Conservation (phyloP, 2,113 vertebrate genomes). For the Cheilinus undulatus region DNA sequence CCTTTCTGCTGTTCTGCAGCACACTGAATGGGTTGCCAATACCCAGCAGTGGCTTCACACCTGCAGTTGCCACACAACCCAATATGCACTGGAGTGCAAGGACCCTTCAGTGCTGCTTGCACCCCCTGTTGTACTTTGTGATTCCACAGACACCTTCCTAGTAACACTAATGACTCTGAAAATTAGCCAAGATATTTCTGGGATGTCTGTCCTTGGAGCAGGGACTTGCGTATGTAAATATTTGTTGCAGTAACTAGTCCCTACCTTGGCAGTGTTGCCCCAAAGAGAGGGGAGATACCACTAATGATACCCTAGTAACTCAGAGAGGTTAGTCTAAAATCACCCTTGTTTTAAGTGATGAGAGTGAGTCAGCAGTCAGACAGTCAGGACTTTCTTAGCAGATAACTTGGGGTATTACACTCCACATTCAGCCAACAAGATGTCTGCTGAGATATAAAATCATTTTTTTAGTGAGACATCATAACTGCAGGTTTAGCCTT, state of each 20-base stretch:
- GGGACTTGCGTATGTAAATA: background rate
- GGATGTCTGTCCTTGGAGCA: background rate
- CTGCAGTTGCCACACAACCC: too few species aligned
- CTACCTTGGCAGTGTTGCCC: background rate
- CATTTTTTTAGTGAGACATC: background rate
- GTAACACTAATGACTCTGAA: too few species aligned
- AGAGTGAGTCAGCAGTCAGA: background rate
- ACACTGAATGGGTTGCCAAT: too few species aligned
- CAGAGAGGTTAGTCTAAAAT: conserved; percentile 28
- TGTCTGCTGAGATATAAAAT: background rate
- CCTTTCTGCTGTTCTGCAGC: too few species aligned
- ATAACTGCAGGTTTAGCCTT: background rate
- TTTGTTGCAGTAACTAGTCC: too few species aligned
- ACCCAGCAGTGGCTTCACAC: too few species aligned
- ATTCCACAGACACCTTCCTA: too few species aligned
- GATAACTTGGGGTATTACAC: conserved; percentile 1
- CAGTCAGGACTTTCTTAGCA: background rate
- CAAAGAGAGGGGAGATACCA: conserved; percentile 3
- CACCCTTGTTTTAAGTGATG: conserved; percentile 17
- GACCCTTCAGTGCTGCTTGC: too few species aligned
- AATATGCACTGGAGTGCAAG: too few species aligned
- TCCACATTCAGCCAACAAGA: conserved; percentile 12
- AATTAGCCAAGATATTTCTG: too few species aligned
- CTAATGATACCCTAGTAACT: conserved; percentile 9
- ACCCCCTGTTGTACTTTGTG: too few species aligned